These are phyloP conservation scores for Tribolium freemani DNA, from an alignment of 2,888 invertebrate genomes.

Conservation along the genomic window DNA sequence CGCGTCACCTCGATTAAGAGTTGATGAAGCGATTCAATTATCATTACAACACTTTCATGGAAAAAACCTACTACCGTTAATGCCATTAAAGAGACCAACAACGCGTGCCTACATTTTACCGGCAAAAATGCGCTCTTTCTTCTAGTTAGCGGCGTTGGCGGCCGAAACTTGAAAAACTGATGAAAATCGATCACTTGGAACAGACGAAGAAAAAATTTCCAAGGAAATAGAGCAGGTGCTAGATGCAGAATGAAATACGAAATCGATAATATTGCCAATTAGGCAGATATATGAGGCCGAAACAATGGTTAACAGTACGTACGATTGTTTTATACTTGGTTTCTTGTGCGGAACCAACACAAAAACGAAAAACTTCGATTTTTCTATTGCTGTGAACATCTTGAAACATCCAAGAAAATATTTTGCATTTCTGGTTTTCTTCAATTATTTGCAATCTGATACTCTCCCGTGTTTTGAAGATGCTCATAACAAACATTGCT, in stretches of 20 bases:
- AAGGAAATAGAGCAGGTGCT: not conserved
- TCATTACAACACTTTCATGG: constrained; percentile 29
- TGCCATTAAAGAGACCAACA: constrained; percentile 33
- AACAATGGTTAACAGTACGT: not conserved
- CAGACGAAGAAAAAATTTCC: not conserved
- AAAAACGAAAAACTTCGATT: not conserved
- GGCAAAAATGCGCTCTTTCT: not conserved
- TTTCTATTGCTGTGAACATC: no score
- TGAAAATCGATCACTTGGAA: not conserved
- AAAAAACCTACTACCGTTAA: constrained; percentile 28
- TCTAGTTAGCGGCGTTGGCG: constrained; percentile 16
- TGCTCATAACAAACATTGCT: not conserved
- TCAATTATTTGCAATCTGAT: not conserved
- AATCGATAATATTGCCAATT: no score
- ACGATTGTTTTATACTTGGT: not conserved
- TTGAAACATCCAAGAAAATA: no score
- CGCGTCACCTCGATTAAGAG: constrained; percentile 11
- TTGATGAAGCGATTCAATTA: constrained; percentile 38
- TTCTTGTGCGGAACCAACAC: not conserved
- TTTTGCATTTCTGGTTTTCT: no score
- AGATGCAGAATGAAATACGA: not conserved
- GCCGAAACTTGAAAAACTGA: not conserved
- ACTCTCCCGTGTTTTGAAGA: not conserved
- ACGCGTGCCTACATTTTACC: constrained; percentile 27
- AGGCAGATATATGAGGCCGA: not conserved